Evolutionary conservation across 2,888 invertebrate species (phyloP), one percentile per base, ranked within the genome.

Genomic region (Lamproptera curius): DNA sequence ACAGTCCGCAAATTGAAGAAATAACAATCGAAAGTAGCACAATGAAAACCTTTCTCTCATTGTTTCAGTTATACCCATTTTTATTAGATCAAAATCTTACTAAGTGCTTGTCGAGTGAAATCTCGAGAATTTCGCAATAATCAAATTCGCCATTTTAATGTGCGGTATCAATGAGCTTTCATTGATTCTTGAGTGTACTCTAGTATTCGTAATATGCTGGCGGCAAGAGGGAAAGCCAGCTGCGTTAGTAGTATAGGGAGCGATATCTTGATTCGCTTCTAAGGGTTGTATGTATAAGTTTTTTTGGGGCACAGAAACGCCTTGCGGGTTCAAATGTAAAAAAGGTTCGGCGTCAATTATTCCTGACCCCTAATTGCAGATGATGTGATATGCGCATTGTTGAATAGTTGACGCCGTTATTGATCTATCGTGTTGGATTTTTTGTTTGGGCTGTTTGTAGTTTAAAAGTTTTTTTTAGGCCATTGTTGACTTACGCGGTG

Each of bases 201-300:
- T 65, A 70, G 57, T 57, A 54, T 67, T 67, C 62, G 59, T 54
- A 53, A 54, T 71, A n/a, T n/a, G n/a, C n/a, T n/a, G n/a, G 66
- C 72, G 76, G 82, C 68, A n/a, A n/a, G n/a, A n/a, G n/a, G n/a
- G 74, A 79, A 75, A 84, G 76, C 86, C 86, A 85, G 86, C 84
- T 86, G 86, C 72, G 75, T 48, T 26, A 23, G 44, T 40, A 41
- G 39, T 74, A 56, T 68, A 60, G 74, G 71, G 69, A 65, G 62
- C 79, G 72, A 76, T 83, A 87, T 87, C 86, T 87, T 86, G 87
- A 85, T 84, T 83, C 73, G 76, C 75, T 80, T 66, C 77, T 79
- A 71, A 78, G 84, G 81, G 84, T 63, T 76, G 73, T 76, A 76
- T 81, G 71, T 73, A 74, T 76, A 76, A 76, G 72, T 78, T 63